These are phyloP conservation scores for Ennomos fuscantarius DNA, from an alignment of 2,888 invertebrate genomes.

Conservation along the genomic window DNA sequence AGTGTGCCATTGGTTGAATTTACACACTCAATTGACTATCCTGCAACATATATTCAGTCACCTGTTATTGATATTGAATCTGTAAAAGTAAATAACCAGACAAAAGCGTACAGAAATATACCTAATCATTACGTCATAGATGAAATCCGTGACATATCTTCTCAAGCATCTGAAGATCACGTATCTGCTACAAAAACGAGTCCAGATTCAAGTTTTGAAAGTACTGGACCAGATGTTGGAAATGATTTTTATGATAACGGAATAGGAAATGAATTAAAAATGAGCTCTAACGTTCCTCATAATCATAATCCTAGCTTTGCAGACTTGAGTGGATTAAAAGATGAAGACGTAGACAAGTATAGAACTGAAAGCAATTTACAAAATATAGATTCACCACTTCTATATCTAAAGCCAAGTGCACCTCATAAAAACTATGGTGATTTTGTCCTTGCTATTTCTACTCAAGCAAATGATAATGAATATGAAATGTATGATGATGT, in stretches of 20 bases:
- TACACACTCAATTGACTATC: slow-evolving; percentile 89
- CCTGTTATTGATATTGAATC: slow-evolving; percentile 87
- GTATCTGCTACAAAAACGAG: slow-evolving; percentile 72
- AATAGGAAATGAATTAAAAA: slow-evolving; percentile 59
- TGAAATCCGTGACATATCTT: slow-evolving; percentile 79
- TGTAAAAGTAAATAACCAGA: slow-evolving; percentile 60
- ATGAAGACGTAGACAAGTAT: slow-evolving; percentile 76
- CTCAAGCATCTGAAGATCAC: slow-evolving; percentile 81
- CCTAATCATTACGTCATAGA: slow-evolving; percentile 68
- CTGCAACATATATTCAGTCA: slow-evolving; percentile 89
- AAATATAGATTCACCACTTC: slow-evolving; percentile 85
- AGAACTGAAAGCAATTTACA: slow-evolving; percentile 77
- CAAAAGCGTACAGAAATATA: slow-evolving; percentile 73
- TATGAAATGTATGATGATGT: slow-evolving; percentile 77
- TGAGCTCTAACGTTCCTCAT: slow-evolving; percentile 49
- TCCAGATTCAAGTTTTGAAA: slow-evolving; percentile 75
- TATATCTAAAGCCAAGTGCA: slow-evolving; percentile 79
- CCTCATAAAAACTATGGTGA: slow-evolving; percentile 82
- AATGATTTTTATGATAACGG: slow-evolving; percentile 68
- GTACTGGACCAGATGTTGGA: slow-evolving; percentile 66
- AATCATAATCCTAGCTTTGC: slow-evolving; percentile 70
- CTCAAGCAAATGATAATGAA: slow-evolving; percentile 61
- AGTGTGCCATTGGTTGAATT: slow-evolving; percentile 89
- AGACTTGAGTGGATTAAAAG: slow-evolving; percentile 73
- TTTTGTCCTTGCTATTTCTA: slow-evolving; percentile 65